phyloP scores from a whole-genome alignment of 37 sponge, comb jelly and placozoan species.

The Bolinopsis microptera region DNA sequence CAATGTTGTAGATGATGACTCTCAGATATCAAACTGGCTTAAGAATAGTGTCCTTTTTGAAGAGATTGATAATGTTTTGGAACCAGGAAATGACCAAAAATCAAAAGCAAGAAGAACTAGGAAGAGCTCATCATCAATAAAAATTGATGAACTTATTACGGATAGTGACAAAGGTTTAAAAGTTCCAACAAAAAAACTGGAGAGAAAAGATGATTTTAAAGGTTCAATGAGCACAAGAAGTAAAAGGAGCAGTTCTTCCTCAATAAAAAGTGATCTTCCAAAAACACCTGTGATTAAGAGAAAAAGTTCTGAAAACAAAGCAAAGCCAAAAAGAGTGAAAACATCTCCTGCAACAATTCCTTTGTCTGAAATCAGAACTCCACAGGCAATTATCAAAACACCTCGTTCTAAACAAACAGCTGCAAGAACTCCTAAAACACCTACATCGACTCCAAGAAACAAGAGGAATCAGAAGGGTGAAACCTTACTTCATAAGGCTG shows the following conservation, averaged over 20 bases:
- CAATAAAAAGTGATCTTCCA: background rate
- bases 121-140: background rate
- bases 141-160: too few species aligned
- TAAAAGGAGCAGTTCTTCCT: background rate
- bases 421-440: constrained; percentile 12
- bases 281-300: background rate
- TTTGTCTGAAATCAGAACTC: background rate
- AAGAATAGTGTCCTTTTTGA: background rate
- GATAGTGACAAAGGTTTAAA: background rate
- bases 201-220: background rate
- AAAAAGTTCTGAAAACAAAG: background rate
- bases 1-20: background rate
- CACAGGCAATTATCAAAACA: background rate
- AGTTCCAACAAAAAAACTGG: background rate
- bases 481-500: background rate
- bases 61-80: background rate
- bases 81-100: background rate
- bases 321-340: background rate
- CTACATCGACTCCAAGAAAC: background rate
- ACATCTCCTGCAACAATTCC: background rate
- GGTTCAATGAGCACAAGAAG: background rate
- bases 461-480: constrained; percentile 35
- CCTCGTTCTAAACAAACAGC: background rate
- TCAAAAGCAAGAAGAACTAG: background rate
- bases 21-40: background rate